Evolutionary conservation across 2,797 vertebrate species (phyloP).

Genomic region (Coranthus polyacanthus): DNA sequence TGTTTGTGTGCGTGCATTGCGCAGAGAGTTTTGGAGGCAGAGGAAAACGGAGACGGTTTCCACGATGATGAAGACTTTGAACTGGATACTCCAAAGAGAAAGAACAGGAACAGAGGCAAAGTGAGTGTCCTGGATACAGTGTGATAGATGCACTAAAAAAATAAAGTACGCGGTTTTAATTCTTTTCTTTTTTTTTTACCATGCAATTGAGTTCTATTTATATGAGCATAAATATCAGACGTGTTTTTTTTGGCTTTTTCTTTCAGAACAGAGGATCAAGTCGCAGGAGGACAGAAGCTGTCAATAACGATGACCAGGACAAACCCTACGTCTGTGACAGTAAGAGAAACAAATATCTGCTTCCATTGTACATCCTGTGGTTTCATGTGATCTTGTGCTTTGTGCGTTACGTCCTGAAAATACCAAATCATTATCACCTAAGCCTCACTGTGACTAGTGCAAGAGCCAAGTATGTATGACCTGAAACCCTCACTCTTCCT

Average conservation of each 20-base stretch:
- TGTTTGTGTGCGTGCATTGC: background rate
- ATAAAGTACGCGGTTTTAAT: background rate
- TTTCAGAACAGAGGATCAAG: constrained; percentile 91
- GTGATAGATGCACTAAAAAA: background rate
- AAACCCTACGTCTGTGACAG: constrained; percentile 99
- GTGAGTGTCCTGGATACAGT: constrained; percentile 81
- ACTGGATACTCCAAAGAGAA: constrained; percentile 95
- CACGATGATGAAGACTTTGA: constrained; percentile 96
- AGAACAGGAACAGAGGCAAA: constrained; percentile 94
- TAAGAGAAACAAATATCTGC: constrained; percentile 81
- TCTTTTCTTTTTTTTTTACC: background rate
- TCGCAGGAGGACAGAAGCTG: constrained; percentile 91
- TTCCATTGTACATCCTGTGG: background rate
- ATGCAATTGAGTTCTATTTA: background rate
- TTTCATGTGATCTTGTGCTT: constrained; percentile 22
- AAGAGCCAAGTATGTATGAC: background rate
- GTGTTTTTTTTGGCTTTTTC: constrained; percentile 9
- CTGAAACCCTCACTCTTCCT: constrained; percentile 4
- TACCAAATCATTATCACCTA: background rate
- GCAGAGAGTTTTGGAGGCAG: constrained; percentile 95
- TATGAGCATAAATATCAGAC: background rate
- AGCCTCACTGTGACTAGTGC: background rate
- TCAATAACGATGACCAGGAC: constrained; percentile 92
- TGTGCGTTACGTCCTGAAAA: background rate
- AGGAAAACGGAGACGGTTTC: constrained; percentile 94